Percentiles rank a stretch among this genome's conserved stretches.
Conservation (phyloP, 2,888 invertebrate species). For the Byasa hedistus region DNA sequence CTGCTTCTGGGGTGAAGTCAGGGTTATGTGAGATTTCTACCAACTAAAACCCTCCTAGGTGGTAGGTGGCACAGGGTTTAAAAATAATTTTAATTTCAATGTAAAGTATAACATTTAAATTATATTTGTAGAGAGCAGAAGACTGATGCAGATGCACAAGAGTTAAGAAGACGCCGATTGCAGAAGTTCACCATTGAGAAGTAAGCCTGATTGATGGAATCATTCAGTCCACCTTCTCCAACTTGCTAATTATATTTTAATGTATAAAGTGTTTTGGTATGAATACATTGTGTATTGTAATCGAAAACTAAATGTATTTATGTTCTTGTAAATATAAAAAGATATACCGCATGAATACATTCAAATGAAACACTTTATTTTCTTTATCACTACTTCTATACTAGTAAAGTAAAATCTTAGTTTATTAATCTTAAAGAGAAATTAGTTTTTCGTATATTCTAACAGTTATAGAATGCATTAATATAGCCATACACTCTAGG, state of each 20-base stretch:
- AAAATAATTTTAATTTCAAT: background rate
- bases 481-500: constrained; percentile 88
- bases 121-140: constrained; percentile 57
- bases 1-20: no score
- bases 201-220: constrained; percentile 54
- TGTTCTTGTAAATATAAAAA: constrained; percentile 78
- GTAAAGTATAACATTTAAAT: background rate
- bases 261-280: constrained; percentile 76
- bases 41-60: no score
- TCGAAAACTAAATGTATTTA: constrained; percentile 71
- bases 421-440: constrained; percentile 28
- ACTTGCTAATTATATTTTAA: constrained; percentile 63
- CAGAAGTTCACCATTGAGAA: constrained; percentile 83
- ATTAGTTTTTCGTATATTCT: constrained; percentile 43
- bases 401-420: constrained; percentile 25
- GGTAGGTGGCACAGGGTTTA: no score
- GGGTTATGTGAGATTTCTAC: no score
- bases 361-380: constrained; percentile 49
- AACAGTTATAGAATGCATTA: constrained; percentile 88
- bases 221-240: constrained; percentile 58
- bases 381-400: constrained; percentile 35
- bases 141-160: constrained; percentile 80
- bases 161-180: constrained; percentile 87
- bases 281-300: constrained; percentile 75
- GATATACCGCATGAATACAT: constrained; percentile 77